These are phyloP conservation scores for Oxyruncus cristatus DNA, from an alignment of 2,113 vertebrate species.

Conservation along the genomic window DNA sequence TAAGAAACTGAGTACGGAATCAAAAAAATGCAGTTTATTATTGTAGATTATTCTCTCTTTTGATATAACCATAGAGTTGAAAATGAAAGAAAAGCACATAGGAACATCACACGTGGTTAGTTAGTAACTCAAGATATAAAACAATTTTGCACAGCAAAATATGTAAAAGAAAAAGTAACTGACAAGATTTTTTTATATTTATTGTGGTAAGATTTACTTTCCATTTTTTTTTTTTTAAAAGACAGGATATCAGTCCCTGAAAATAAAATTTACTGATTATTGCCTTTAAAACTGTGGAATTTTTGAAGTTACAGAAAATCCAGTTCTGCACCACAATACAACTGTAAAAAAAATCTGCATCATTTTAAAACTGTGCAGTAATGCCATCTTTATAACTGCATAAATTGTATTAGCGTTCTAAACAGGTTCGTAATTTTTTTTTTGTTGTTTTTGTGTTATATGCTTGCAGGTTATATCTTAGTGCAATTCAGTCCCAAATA, in stretches of 20 bases:
- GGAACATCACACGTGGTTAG: conserved; percentile 97
- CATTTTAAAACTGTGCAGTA: conserved; percentile 85
- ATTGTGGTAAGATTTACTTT: conserved; percentile 91
- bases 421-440: conserved; percentile 74
- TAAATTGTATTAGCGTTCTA: conserved; percentile 86
- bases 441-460: conserved; percentile 80
- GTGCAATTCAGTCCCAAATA: conserved; percentile 94
- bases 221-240: conserved; percentile 88
- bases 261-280: conserved; percentile 97
- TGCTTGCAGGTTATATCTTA: conserved; percentile 90
- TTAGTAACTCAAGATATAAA: conserved; percentile 92
- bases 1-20: conserved; percentile 80
- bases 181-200: conserved; percentile 92
- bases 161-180: conserved; percentile 91
- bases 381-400: conserved; percentile 84
- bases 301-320: conserved; percentile 87
- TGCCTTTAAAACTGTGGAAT: conserved; percentile 94
- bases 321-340: conserved; percentile 89
- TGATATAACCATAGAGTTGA: conserved; percentile 85
- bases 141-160: conserved; percentile 99
- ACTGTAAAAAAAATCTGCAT: conserved; percentile 89
- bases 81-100: conserved; percentile 96
- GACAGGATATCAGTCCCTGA: conserved; percentile 97
- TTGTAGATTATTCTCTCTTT: conserved; percentile 85
- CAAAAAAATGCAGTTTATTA: conserved; percentile 87